phyloP scores from a whole-genome alignment of 2,888 invertebrate species.

The Plusia festucae region DNA sequence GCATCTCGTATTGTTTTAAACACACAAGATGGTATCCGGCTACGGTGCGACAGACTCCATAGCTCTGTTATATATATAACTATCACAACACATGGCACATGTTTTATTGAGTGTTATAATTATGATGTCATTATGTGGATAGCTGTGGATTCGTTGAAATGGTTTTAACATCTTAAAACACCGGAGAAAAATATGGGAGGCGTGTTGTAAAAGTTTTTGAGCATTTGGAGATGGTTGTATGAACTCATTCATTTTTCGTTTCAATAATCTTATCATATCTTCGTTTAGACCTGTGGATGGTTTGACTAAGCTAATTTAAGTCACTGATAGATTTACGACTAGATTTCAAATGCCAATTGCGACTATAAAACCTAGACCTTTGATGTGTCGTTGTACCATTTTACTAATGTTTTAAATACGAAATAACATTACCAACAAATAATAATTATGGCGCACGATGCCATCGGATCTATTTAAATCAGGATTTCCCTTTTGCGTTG shows the following conservation, averaged over 20 bases:
- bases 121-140: slow-evolving; percentile 4
- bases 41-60: slow-evolving; percentile 3
- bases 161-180: not conserved
- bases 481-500: slow-evolving; percentile 31
- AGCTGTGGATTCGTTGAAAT: not conserved
- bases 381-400: slow-evolving; percentile 10
- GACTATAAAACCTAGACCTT: slow-evolving; percentile 24
- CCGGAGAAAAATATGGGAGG: not conserved
- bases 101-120: slow-evolving; percentile 1
- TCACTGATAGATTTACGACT: slow-evolving; percentile 31
- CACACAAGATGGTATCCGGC: not conserved
- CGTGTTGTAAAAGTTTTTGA: not conserved
- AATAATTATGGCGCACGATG: slow-evolving; percentile 14
- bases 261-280: not conserved
- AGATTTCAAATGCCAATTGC: slow-evolving; percentile 23
- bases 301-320: slow-evolving; percentile 17
- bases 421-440: slow-evolving; percentile 6
- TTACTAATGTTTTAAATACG: slow-evolving; percentile 21
- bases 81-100: not conserved
- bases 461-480: slow-evolving; percentile 27
- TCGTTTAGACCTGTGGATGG: not conserved
- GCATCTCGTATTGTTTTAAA: slow-evolving; percentile 1
- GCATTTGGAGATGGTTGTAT: not conserved
- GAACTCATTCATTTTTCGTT: not conserved
- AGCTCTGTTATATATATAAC: slow-evolving; percentile 4